These are phyloP conservation scores for Zosterops hypoxanthus DNA, from an alignment of 2,113 vertebrate species.

Conservation along the genomic window DNA sequence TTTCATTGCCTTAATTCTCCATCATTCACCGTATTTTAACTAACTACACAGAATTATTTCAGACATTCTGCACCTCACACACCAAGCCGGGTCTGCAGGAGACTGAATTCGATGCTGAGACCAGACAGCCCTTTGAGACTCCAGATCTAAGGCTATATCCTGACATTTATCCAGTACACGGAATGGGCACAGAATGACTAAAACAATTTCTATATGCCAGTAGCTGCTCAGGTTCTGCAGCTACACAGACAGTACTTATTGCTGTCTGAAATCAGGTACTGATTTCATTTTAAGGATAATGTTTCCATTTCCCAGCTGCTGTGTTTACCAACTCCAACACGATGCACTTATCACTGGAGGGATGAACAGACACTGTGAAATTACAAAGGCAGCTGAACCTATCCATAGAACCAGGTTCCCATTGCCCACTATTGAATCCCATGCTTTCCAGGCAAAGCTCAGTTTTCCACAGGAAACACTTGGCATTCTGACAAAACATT, in stretches of 20 bases:
- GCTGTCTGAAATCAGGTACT: neutral
- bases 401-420: neutral
- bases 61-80: neutral
- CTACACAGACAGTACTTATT: neutral
- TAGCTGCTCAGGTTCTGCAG: neutral
- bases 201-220: neutral
- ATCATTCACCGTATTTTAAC: neutral
- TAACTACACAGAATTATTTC: neutral
- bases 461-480: neutral
- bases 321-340: neutral
- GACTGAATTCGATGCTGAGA: neutral
- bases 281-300: neutral
- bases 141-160: neutral
- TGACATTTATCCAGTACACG: neutral
- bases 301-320: neutral
- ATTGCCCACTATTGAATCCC: neutral
- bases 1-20: conserved; percentile 15
- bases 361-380: neutral
- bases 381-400: neutral
- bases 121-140: neutral
- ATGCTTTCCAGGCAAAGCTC: neutral
- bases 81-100: neutral
- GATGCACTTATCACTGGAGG: neutral
- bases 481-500: neutral
- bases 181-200: neutral